phyloP scores from a whole-genome alignment of 2,797 vertebrate species.

The Hydrophis major region DNA sequence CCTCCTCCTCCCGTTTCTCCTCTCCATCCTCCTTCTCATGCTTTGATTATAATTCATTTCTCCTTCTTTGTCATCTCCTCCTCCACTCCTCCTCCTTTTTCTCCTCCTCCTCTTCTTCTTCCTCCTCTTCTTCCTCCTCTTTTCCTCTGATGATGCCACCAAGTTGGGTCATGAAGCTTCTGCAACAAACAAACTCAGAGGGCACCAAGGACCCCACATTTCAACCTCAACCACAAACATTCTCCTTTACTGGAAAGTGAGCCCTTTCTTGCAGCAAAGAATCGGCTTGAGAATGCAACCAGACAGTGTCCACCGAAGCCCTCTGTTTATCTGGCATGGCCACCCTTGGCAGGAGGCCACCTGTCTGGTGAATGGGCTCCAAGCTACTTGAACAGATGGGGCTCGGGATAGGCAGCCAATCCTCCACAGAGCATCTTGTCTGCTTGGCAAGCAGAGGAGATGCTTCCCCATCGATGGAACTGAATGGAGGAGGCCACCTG shows the following conservation, averaged over 20 bases:
- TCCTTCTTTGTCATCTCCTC: neutral
- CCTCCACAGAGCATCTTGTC: slow-evolving; percentile 31
- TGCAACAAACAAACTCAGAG: neutral
- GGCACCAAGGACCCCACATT: neutral
- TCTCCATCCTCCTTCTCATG: neutral
- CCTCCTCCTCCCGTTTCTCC: neutral
- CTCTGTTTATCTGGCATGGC: slow-evolving; percentile 2
- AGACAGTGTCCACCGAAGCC: neutral
- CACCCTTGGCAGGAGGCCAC: slow-evolving; percentile 24
- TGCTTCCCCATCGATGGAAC: neutral
- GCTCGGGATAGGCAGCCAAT: neutral
- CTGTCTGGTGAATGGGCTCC: neutral
- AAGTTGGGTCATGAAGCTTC: neutral
- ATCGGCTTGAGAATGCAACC: neutral
- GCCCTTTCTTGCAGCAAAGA: neutral
- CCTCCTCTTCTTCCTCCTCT: neutral
- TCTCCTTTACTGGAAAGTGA: accelerated
- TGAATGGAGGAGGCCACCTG: neutral
- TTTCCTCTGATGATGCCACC: neutral
- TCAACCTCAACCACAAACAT: neutral
- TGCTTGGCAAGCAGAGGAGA: slow-evolving; percentile 15
- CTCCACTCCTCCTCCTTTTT: neutral
- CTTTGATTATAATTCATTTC: neutral
- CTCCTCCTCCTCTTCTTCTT: neutral
- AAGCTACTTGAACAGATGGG: slow-evolving; percentile 48